phyloP scores from a whole-genome alignment of 1,140 invertebrate genomes.

The Neuroterus valhalla region DNA sequence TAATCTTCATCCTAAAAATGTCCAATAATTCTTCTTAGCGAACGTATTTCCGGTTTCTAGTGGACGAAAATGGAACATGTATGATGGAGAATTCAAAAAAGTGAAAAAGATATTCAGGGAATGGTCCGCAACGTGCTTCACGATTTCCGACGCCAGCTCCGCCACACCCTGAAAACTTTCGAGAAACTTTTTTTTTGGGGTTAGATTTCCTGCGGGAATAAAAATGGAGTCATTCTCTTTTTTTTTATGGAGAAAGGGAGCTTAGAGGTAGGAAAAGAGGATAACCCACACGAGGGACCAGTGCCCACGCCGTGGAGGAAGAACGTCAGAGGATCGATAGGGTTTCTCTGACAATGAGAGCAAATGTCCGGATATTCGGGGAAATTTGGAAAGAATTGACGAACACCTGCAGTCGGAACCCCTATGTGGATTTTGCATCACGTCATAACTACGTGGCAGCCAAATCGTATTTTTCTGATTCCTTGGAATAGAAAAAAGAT shows the following conservation, averaged over 20 bases:
- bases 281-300: constrained; percentile 5
- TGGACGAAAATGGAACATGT: background rate
- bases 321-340: constrained; percentile 19
- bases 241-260: constrained; percentile 23
- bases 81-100: background rate
- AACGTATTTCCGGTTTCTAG: constrained; percentile 9
- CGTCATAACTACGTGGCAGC: constrained; percentile 38
- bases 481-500: background rate
- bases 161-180: constrained; percentile 40
- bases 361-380: constrained; percentile 30
- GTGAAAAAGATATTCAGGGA: background rate
- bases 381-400: background rate
- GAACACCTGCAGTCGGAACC: constrained; percentile 26
- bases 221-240: background rate
- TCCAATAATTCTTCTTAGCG: background rate
- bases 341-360: background rate
- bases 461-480: constrained; percentile 27
- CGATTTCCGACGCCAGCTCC: constrained; percentile 38
- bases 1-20: background rate
- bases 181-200: background rate
- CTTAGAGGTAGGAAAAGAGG: constrained; percentile 6
- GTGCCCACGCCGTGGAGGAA: background rate
- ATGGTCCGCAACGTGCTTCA: constrained; percentile 21
- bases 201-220: background rate
- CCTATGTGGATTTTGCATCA: constrained; percentile 33